Evolutionary conservation across 2,888 invertebrate genomes (phyloP), one percentile per base, ranked within the genome.

Genomic region (Chrysolina haemoptera): DNA sequence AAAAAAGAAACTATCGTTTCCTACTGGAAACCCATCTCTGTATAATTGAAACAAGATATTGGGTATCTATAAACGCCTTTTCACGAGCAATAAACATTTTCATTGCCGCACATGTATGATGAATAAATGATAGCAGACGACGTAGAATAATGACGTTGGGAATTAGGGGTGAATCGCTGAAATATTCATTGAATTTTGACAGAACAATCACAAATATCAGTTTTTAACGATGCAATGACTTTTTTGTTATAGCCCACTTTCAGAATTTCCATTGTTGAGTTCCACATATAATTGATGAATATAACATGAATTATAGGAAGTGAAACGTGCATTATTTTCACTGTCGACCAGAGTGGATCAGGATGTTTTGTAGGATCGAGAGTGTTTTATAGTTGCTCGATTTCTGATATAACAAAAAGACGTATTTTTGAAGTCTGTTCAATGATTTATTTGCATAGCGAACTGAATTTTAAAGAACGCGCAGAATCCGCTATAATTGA

Each of bases 11-110:
- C 11, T 53, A 53, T 20, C 53, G 53, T 53, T 53, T 53, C 12
- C 53, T 20, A 20, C 1, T 53, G 53, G 43, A 62, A 77, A 71
- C 75, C 69, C 71, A 76, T 75, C 71, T 70, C 68, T 77, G 65
- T 73, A 68, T 76, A 77, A 78, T 74, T 74, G 78, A 74, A 76
- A 74, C 74, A 70, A 77, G 71, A 73, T 76, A 73, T 77, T 70
- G 71, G 74, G 77, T 74, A 68, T 76, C 79, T 68, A 79, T 79
- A 76, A 79, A 79, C 77, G 73, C 65, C 62, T 75, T 75, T 79
- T 79, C 75, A 79, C 67, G 77, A 77, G 65, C 77, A 22, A 73
- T 77, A 75, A 77, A 79, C 63, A 66, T 71, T 76, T 70, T 72
- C 73, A 76, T 68, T 68, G 64, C 75, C 66, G 62, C 64, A 50